Evolutionary conservation across 37 sponge, comb jelly and placozoan species (phyloP).

Genomic region (Chondrilla cf. caribensis): DNA sequence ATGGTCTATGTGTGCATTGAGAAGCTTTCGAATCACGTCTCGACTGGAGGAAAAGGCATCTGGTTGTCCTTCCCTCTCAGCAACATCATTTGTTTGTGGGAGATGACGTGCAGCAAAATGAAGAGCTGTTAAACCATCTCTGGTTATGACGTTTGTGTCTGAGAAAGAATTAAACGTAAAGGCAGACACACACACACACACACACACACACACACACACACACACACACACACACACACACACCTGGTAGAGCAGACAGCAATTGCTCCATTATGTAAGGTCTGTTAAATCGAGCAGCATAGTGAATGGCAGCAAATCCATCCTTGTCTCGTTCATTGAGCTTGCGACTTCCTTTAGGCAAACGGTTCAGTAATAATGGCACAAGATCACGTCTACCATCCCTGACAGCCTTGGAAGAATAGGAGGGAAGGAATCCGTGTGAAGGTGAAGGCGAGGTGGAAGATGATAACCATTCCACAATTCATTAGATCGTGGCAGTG

Average conservation of each 20-base stretch:
- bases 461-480: too few relatives aligned
- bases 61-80: background rate
- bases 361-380: conserved; percentile 22
- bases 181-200: too few relatives aligned
- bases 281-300: conserved; percentile 81
- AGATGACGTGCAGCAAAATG: conserved; percentile 80
- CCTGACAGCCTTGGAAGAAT: conserved; percentile 83
- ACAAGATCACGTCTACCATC: conserved; percentile 71
- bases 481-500: too few relatives aligned
- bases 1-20: background rate
- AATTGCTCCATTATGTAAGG: conserved; percentile 45
- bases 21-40: conserved; percentile 26
- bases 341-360: background rate
- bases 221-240: too few relatives aligned
- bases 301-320: conserved; percentile 72
- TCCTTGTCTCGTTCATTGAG: conserved; percentile 40
- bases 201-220: too few relatives aligned
- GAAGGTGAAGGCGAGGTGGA: too few relatives aligned
- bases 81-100: conserved; percentile 42
- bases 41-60: conserved; percentile 37
- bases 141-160: conserved; percentile 14
- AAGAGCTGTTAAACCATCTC: conserved; percentile 67
- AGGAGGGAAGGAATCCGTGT: too few relatives aligned
- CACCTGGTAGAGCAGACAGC: conserved; percentile 18
- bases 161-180: too few relatives aligned